Evolutionary conservation across 2,888 invertebrate species (phyloP).

Genomic region (Ornithoptera alexandrae): DNA sequence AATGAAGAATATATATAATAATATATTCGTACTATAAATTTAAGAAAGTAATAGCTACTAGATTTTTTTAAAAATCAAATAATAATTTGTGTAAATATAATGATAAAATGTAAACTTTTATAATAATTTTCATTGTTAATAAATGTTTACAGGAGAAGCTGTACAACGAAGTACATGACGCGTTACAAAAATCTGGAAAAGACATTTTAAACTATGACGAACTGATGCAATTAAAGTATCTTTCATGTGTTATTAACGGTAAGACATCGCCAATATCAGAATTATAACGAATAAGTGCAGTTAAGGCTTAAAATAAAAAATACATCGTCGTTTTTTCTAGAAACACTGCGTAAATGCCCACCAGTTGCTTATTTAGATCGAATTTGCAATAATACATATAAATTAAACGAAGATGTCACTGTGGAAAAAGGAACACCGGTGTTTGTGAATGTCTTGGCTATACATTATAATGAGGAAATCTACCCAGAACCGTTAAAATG

Average conservation of each 20-base stretch:
- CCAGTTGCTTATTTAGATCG: conserved; percentile 55
- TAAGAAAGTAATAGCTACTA: not conserved
- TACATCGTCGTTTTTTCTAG: conserved; percentile 40
- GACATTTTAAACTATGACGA: conserved; percentile 59
- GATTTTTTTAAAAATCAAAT: too few relatives aligned
- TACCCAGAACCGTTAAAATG: conserved; percentile 57
- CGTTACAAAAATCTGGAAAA: conserved; percentile 47
- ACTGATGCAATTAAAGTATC: conserved; percentile 55
- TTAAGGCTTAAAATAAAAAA: not conserved
- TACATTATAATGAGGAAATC: conserved; percentile 53
- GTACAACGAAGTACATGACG: conserved; percentile 51
- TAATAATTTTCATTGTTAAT: too few relatives aligned
- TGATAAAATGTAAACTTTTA: too few relatives aligned
- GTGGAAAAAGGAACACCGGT: conserved; percentile 56
- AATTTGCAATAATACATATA: conserved; percentile 47
- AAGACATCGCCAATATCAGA: conserved; percentile 18
- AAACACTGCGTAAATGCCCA: conserved; percentile 60
- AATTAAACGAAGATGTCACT: conserved; percentile 50
- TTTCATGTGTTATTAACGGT: conserved; percentile 60
- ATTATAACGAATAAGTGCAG: not conserved
- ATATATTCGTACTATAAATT: not conserved
- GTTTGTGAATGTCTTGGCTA: conserved; percentile 53
- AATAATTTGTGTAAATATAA: too few relatives aligned
- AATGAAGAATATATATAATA: too few relatives aligned
- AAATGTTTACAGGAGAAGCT: conserved; percentile 50